Evolutionary conservation across 2,888 invertebrate species (phyloP), one percentile per base, ranked within the genome.

Genomic region (Myopa tessellatipennis): DNA sequence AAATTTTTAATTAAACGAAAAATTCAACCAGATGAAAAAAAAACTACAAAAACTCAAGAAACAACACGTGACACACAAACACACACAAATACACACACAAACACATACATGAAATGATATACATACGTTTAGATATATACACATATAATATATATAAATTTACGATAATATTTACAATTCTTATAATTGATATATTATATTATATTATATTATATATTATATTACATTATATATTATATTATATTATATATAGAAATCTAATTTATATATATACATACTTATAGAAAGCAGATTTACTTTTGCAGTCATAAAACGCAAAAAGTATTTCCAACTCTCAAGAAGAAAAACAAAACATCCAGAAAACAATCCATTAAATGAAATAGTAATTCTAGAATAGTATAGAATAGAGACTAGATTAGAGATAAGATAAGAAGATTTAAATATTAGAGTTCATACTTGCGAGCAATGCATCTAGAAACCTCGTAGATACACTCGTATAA

Each of bases 131-230:
- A 45, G 18, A 38, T 8, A n/a, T 14, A 34, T 12, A 45, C 38
- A 38, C 3, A n/a, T 26, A 61, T 18, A 38, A 45, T 55, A 73
- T 26, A 45, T 38, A 63, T 61, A 61, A 61, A 73, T 45, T 73
- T 74, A 74, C 50, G 52, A 63, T 65, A 74, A 65, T 74, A 74
- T 74, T 74, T 74, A 74, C 74, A 74, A 74, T 40, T 65, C 61
- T 38, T 38, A 65, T 38, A 65, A 61, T 26, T n/a, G 18, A 18
- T 60, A 73, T 14, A 55, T 26, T 4, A 55, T 26, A 52, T 55
- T n/a, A 69, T 71, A 58, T 26, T 26, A 70, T 71, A 60, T 55
- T 36, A 58, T 36, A 67, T 67, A 67, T n/a, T 38, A 55, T 10
- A 26, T 55, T 71, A 58, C 58, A 58, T 12, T 52, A 69, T 69